Base-by-base conservation (phyloP, 2,113 vertebrate species). In the Sinocyclocheilus grahami region DNA sequence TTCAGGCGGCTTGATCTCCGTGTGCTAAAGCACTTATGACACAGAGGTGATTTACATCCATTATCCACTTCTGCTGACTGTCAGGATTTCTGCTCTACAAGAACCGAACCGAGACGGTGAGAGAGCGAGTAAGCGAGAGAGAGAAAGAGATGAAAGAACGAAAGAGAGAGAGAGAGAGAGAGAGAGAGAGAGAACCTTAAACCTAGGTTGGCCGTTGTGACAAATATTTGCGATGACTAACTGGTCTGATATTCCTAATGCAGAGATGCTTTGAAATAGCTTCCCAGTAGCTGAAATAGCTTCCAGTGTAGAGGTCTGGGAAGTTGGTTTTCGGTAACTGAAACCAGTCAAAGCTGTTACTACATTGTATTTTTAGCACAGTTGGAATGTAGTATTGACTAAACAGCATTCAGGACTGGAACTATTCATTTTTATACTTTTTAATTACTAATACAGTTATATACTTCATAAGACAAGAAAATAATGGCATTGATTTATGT, bases 1-100 rank as follows among this genome's bases (percentile, higher is more conserved):
- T 62, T 51, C 78, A 74, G 78, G 5, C 65, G 7, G 75, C 33
- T 18, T 39, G 18, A 79, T 55, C 53, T 33, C 48, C 9, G 60
- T 48, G 65, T 71, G 20, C 48, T 79, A 65, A 85, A 86, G 80
- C 46, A 87, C 83, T 85, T 58, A 65, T 60, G 30, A 7, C 82
- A 37, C 71, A 63, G 85, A 86, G 83, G 80, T 90, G 88, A 93
- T 90, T 92, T 89, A 88, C 88, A 90, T 89, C 80, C 62, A 88
- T 86, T 91, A 86, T 86, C 63, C 86, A 90, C 78, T 90, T 88
- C 90, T 91, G 91, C 87, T 92, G 91, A 92, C 89, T 85, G 81
- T 81, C 88, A 86, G 85, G 30, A 86, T 86, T 87, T 85, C 30
- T 87, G 89, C 74, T 86, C 89, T 90, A 58, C 58, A 80, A 39